These are phyloP conservation scores for Catharus bicknelli DNA, from an alignment of 2,113 vertebrate species.

Conservation along the genomic window DNA sequence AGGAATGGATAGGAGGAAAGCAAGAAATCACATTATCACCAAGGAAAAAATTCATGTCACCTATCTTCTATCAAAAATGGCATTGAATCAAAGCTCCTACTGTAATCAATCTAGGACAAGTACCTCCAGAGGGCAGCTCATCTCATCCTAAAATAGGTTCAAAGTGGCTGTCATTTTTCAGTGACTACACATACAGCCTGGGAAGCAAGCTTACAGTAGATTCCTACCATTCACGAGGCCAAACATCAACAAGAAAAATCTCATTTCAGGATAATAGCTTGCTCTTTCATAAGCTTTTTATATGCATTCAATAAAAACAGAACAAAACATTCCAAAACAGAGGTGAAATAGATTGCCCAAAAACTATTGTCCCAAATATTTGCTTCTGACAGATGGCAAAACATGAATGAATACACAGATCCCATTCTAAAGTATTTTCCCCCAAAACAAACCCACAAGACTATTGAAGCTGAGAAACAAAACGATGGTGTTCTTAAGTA, in stretches of 20 bases:
- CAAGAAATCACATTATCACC: neutral
- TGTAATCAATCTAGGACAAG: neutral
- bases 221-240: neutral
- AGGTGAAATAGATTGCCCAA: neutral
- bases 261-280: neutral
- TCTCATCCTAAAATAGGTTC: neutral
- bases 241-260: neutral
- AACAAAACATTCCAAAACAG: neutral
- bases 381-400: neutral
- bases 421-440: neutral
- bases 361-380: neutral
- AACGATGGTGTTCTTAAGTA: neutral
- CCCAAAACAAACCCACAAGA: neutral
- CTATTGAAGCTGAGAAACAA: neutral
- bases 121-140: constrained; percentile 1
- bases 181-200: neutral
- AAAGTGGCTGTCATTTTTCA: neutral
- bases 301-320: neutral
- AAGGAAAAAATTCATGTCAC: neutral
- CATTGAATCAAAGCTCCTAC: neutral
- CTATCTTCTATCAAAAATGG: neutral
- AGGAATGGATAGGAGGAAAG: neutral
- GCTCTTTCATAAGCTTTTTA: neutral
- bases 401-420: neutral
- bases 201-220: neutral